A percentile compares a stretch with the other conserved stretches of the same genome.
phyloP scores from a whole-genome alignment of 1,140 invertebrate genomes.

The Hyles vespertilio region DNA sequence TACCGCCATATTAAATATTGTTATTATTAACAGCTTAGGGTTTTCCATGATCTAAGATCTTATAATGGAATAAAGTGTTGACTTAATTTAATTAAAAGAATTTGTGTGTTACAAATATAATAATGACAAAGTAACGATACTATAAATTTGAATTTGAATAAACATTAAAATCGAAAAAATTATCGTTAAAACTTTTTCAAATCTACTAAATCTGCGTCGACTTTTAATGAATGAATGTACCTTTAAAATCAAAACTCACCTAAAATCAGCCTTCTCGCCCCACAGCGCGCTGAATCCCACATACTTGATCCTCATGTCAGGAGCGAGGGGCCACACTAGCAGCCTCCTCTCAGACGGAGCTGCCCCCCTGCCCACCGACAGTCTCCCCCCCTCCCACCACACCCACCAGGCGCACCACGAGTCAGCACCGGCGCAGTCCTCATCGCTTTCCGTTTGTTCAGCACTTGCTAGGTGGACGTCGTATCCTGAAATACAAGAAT shows the following conservation, averaged over 20 bases:
- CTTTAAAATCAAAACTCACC: conserved; percentile 53
- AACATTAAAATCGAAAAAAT: background rate
- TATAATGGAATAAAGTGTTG: too few relatives aligned
- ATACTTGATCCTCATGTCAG: conserved; percentile 76
- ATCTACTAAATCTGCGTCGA: background rate
- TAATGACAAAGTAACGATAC: too few relatives aligned
- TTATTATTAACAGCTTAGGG: too few relatives aligned
- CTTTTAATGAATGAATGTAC: background rate
- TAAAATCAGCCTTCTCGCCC: conserved; percentile 79
- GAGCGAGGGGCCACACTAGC: conserved; percentile 77
- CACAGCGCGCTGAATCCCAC: conserved; percentile 79
- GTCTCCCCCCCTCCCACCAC: conserved; percentile 76
- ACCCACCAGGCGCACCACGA: conserved; percentile 79
- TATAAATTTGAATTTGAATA: background rate
- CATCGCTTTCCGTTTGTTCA: conserved; percentile 70
- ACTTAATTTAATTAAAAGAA: too few relatives aligned
- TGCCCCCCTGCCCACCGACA: conserved; percentile 76
- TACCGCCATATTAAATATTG: too few relatives aligned
- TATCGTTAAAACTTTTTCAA: background rate
- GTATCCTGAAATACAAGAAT: conserved; percentile 66
- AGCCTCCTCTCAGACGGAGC: conserved; percentile 67
- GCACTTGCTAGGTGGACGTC: conserved; percentile 76
- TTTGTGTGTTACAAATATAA: too few relatives aligned
- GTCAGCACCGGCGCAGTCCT: conserved; percentile 61
- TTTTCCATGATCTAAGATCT: too few relatives aligned